phyloP scores from a whole-genome alignment of 2,888 invertebrate species.

The Drosophila putrida region DNA sequence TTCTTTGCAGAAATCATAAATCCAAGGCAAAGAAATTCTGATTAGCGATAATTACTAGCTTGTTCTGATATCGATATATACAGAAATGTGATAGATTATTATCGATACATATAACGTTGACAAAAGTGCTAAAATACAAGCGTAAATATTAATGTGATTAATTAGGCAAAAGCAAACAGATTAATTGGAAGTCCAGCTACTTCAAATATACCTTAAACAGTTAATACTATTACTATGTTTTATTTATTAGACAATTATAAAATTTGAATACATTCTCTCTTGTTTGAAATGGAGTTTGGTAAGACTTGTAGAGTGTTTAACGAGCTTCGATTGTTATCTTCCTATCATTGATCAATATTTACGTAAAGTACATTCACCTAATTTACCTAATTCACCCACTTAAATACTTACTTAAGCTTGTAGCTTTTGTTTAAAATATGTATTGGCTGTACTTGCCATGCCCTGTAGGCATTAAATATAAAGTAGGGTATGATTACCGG shows the following conservation, averaged over 20 bases:
- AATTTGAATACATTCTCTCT: no score
- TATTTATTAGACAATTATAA: neutral
- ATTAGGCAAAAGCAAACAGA: neutral
- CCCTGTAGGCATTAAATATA: neutral
- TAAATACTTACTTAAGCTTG: conserved; percentile 2
- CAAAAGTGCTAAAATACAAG: no score
- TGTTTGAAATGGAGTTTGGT: neutral
- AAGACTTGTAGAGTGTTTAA: neutral
- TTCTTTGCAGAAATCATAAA: neutral
- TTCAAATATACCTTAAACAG: neutral
- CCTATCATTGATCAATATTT: conserved; percentile 27
- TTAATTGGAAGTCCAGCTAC: neutral
- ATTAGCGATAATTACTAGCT: neutral
- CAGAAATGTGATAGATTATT: no score
- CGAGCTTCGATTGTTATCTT: conserved; percentile 2
- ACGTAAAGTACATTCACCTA: conserved; percentile 36
- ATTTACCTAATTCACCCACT: conserved; percentile 17
- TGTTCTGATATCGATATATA: neutral
- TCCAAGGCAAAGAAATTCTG: conserved; percentile 23
- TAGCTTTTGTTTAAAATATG: conserved; percentile 22
- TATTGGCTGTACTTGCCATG: conserved; percentile 4
- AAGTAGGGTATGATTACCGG: neutral
- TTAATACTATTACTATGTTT: neutral
- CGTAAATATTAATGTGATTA: neutral
- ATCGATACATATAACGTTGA: no score